Conservation (phyloP, 2,113 vertebrate species). For the Puntigrus tetrazona region DNA sequence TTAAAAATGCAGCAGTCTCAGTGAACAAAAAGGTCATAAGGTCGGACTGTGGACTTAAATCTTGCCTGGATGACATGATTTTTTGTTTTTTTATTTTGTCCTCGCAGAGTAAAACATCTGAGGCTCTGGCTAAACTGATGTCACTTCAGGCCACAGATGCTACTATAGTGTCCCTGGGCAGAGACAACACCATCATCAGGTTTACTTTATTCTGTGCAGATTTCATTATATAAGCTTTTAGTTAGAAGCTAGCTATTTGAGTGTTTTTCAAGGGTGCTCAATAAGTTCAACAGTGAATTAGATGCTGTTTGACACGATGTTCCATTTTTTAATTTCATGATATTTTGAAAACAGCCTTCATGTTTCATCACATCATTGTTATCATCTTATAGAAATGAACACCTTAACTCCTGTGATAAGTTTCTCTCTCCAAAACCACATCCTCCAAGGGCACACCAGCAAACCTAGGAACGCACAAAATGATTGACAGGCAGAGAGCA, state of each 20-base stretch:
- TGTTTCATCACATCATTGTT: too few species aligned
- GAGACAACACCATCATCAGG: slow-evolving; percentile 78
- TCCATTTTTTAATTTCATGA: neutral
- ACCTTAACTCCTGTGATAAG: neutral
- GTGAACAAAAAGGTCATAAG: neutral
- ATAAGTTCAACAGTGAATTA: neutral
- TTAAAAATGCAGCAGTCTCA: neutral
- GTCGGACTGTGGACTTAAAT: neutral
- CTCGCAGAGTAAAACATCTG: slow-evolving; percentile 92
- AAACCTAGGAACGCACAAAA: neutral
- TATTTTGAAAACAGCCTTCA: neutral
- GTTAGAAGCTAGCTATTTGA: neutral
- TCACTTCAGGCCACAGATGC: slow-evolving; percentile 96
- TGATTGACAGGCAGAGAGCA: neutral
- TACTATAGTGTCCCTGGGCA: slow-evolving; percentile 85
- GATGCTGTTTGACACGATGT: neutral
- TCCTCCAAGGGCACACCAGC: neutral
- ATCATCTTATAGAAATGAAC: neutral
- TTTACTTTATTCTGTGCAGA: slow-evolving; percentile 40
- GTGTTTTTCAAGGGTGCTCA: neutral
- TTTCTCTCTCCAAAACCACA: neutral
- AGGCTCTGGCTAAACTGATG: slow-evolving; percentile 93
- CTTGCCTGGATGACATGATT: neutral
- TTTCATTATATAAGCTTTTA: neutral
- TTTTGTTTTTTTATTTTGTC: slow-evolving; percentile 35